Percentiles rank a stretch among this genome's conserved stretches.
Evolutionary conservation across 1,140 invertebrate genomes (phyloP).

Genomic region (Caenorhabditis latens): DNA sequence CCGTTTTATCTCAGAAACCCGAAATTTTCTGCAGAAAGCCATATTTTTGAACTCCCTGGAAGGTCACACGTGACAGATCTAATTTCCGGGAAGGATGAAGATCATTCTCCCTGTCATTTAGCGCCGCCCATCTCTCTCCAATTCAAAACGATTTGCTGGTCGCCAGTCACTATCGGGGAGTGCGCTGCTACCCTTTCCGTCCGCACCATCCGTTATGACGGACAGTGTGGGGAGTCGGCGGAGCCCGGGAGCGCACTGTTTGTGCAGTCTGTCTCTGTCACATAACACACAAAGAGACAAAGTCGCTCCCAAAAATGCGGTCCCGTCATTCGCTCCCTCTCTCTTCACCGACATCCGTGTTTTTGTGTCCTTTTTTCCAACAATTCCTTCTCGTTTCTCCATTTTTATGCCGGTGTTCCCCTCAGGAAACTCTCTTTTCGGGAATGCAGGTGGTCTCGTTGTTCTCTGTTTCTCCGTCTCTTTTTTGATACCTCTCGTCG

Average conservation of each 20-base stretch:
- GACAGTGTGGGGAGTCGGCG: not conserved
- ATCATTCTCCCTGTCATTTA: no score
- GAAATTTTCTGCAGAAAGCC: no score
- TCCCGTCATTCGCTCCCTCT: not conserved
- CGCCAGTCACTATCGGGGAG: not conserved
- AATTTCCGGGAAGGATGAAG: no score
- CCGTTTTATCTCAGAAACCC: no score
- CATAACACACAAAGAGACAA: not conserved
- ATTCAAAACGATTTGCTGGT: not conserved
- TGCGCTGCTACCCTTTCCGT: slow-evolving; percentile 13
- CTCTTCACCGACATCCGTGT: not conserved
- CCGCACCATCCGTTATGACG: slow-evolving; percentile 10
- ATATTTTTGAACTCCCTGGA: no score
- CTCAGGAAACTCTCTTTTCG: not conserved
- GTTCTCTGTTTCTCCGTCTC: not conserved
- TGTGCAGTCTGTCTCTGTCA: slow-evolving; percentile 26
- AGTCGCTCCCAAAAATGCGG: not conserved
- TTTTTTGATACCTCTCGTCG: slow-evolving; percentile 6
- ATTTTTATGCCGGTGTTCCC: not conserved
- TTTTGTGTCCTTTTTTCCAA: not conserved
- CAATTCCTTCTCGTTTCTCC: not conserved
- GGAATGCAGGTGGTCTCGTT: not conserved
- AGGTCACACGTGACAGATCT: no score
- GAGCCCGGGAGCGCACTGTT: slow-evolving; percentile 15
- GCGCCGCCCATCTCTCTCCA: not conserved